These are phyloP conservation scores for Aegypius monachus DNA, from an alignment of 2,113 vertebrate genomes.

Conservation along the genomic window DNA sequence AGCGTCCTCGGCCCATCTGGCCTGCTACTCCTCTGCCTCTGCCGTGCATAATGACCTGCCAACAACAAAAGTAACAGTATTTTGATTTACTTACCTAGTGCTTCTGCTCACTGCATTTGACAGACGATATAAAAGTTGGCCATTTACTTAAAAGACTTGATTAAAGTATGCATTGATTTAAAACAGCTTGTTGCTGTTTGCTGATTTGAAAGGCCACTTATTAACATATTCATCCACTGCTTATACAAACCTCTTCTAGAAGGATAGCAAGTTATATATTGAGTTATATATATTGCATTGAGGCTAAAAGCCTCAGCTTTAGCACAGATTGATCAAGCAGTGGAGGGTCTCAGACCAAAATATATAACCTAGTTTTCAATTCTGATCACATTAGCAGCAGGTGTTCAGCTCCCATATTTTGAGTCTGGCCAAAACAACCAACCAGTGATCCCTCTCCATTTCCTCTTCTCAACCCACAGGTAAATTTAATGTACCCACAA, in stretches of 20 bases:
- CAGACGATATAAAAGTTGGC: not conserved
- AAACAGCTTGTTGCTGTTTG: not conserved
- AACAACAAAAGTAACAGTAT: slow-evolving; percentile 53
- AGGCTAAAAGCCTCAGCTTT: not conserved
- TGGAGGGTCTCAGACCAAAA: not conserved
- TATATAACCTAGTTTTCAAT: not conserved
- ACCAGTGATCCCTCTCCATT: not conserved
- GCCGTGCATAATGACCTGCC: slow-evolving; percentile 86
- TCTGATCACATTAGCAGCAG: not conserved
- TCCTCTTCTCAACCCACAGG: not conserved
- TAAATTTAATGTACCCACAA: not conserved
- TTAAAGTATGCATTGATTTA: not conserved
- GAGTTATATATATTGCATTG: not conserved
- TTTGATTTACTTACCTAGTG: slow-evolving; percentile 60
- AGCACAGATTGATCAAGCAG: not conserved
- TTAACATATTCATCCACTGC: not conserved
- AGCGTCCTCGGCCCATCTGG: slow-evolving; percentile 81
- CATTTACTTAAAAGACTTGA: not conserved
- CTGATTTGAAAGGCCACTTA: not conserved
- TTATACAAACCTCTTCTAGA: not conserved
- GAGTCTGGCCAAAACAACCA: not conserved
- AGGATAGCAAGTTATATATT: not conserved
- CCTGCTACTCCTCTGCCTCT: slow-evolving; percentile 82
- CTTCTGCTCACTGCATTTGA: not conserved
- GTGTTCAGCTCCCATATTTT: not conserved